Conservation (phyloP, 2,797 vertebrate genomes). For the Muscicapa striata region DNA sequence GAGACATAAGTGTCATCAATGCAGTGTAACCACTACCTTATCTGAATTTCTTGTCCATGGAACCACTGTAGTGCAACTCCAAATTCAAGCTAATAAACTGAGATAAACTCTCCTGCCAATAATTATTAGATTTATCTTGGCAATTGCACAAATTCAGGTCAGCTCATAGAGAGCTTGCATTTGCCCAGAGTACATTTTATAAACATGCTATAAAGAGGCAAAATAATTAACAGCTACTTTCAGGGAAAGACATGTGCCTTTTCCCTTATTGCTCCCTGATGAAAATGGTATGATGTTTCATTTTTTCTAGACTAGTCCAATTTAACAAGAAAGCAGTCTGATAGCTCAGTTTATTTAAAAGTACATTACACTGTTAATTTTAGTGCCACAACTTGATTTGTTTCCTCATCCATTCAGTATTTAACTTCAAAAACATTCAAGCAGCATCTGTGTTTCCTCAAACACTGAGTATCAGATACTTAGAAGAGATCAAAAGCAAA, state of each 20-base stretch:
- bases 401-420: slow-evolving; percentile 29
- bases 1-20: background rate
- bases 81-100: background rate
- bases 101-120: background rate
- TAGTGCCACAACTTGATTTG: background rate
- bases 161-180: background rate
- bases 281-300: background rate
- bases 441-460: slow-evolving; percentile 4
- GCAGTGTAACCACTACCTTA: background rate
- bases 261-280: background rate
- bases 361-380: background rate
- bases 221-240: slow-evolving; percentile 7
- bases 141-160: background rate
- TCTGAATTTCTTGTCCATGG: background rate
- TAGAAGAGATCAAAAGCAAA: slow-evolving; percentile 45
- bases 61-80: background rate
- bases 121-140: slow-evolving; percentile 7
- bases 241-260: background rate
- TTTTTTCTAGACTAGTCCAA: background rate
- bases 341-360: slow-evolving; percentile 48
- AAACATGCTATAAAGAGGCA: background rate
- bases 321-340: slow-evolving; percentile 13
- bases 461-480: background rate
- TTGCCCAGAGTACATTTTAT: background rate
- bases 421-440: slow-evolving; percentile 41